phyloP scores from a whole-genome alignment of 2,113 vertebrate genomes.

The Tauraco erythrolophus region DNA sequence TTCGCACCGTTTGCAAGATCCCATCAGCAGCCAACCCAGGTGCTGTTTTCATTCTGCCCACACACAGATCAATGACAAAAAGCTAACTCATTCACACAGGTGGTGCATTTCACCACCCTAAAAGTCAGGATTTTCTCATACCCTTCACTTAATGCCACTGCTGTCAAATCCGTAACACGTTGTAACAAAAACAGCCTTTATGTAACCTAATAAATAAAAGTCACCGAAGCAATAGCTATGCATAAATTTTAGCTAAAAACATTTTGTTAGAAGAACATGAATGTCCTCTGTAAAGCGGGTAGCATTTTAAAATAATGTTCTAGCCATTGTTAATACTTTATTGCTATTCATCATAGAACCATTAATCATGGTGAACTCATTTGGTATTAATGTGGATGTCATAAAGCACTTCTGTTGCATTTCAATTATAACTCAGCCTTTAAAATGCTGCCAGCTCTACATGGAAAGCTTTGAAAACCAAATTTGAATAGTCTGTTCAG shows the following conservation, averaged over 20 bases:
- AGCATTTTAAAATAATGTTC: constrained; percentile 67
- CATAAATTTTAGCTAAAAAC: constrained; percentile 53
- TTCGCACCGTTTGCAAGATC: neutral
- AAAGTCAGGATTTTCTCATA: neutral
- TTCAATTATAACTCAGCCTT: constrained; percentile 65
- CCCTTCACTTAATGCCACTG: constrained; percentile 12
- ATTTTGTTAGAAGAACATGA: constrained; percentile 45
- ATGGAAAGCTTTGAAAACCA: constrained; percentile 31
- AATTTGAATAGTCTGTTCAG: constrained; percentile 15
- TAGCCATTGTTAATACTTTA: constrained; percentile 64
- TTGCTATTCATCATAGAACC: constrained; percentile 63
- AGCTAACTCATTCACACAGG: neutral
- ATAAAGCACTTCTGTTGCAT: constrained; percentile 62
- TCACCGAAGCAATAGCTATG: constrained; percentile 43
- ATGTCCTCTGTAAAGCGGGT: constrained; percentile 29
- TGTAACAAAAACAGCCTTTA: constrained; percentile 41
- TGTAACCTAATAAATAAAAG: constrained; percentile 61
- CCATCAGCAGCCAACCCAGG: neutral
- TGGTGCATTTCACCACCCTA: neutral
- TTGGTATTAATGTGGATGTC: constrained; percentile 67
- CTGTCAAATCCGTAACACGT: neutral
- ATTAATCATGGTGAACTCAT: constrained; percentile 69
- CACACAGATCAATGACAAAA: neutral
- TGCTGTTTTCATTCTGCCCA: neutral
- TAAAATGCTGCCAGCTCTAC: constrained; percentile 50